Percentiles rank a stretch among this genome's conserved stretches.
Conservation (phyloP, 2,113 vertebrate genomes). For the Dasyprocta punctata region DNA sequence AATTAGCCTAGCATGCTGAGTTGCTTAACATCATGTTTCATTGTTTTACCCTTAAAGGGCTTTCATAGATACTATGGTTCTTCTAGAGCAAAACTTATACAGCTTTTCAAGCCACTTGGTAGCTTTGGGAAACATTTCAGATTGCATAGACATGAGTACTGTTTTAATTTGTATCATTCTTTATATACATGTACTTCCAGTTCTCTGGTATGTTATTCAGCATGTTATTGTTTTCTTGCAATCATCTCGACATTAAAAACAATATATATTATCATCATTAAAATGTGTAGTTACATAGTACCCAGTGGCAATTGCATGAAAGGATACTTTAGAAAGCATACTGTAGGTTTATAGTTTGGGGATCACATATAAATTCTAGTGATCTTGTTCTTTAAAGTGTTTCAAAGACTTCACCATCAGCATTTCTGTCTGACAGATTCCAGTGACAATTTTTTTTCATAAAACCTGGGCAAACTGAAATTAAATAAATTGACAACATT, state of each 20-base stretch:
- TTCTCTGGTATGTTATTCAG: background rate
- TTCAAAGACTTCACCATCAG: background rate
- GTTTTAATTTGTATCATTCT: background rate
- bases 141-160: background rate
- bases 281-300: background rate
- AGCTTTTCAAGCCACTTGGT: background rate
- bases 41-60: background rate
- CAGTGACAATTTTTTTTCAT: background rate
- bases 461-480: background rate
- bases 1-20: background rate
- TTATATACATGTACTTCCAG: background rate
- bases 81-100: background rate
- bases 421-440: background rate
- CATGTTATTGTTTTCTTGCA: background rate
- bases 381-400: background rate
- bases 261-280: background rate
- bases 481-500: background rate
- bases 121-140: background rate
- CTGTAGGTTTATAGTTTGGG: background rate
- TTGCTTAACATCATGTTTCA: background rate
- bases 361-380: background rate
- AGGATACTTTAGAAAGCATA: background rate
- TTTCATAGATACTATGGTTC: background rate
- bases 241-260: background rate
- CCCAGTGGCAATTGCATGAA: fast-evolving